Percentiles rank a stretch among this genome's conserved stretches.
These are phyloP conservation scores for Callocephalon fimbriatum DNA, from an alignment of 2,113 vertebrate genomes.

Conservation along the genomic window DNA sequence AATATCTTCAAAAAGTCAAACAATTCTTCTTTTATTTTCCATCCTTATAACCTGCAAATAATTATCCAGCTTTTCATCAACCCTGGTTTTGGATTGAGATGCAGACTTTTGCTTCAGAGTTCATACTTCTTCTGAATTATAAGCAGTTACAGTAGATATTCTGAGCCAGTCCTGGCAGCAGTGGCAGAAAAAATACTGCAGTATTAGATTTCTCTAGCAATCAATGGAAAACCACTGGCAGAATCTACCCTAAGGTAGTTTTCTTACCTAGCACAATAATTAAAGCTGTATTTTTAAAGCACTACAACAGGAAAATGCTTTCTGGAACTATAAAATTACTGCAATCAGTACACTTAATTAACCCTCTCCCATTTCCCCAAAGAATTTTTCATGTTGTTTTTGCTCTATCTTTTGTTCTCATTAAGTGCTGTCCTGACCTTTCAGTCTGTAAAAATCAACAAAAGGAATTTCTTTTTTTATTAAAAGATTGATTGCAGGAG, in stretches of 20 bases:
- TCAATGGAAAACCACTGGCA: slow-evolving; percentile 30
- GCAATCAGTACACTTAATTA: slow-evolving; percentile 29
- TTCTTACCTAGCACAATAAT: slow-evolving; percentile 26
- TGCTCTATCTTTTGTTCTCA: slow-evolving; percentile 15
- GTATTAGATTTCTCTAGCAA: slow-evolving; percentile 26
- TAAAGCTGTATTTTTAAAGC: slow-evolving; percentile 20
- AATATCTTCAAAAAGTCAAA: neutral
- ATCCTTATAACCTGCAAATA: neutral
- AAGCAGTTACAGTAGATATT: slow-evolving; percentile 11
- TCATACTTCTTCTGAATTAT: slow-evolving; percentile 1
- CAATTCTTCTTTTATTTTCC: neutral
- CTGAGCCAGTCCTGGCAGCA: neutral
- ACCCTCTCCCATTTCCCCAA: neutral
- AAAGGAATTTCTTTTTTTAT: slow-evolving; percentile 54
- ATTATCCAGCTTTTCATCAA: neutral
- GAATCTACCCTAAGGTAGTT: neutral
- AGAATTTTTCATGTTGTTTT: neutral
- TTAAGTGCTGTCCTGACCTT: slow-evolving; percentile 61
- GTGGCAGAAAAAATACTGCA: neutral
- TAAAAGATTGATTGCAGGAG: slow-evolving; percentile 54
- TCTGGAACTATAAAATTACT: neutral
- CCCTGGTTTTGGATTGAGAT: neutral
- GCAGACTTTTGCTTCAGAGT: neutral
- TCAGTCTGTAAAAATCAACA: slow-evolving; percentile 37
- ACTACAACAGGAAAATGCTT: neutral